phyloP scores from a whole-genome alignment of 2,797 vertebrate genomes.

The Hipposideros larvatus region DNA sequence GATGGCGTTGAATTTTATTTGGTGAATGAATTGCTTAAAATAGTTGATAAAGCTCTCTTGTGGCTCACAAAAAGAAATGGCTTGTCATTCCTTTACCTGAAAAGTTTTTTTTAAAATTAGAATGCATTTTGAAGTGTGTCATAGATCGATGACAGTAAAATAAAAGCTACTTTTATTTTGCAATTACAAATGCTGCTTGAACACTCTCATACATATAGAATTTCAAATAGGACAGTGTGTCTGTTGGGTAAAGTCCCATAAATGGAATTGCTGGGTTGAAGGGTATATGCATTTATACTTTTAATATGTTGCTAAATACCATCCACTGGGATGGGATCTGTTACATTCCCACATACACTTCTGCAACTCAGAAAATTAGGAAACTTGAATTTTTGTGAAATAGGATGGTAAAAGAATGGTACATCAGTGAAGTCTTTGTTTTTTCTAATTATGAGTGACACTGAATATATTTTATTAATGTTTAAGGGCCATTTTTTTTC shows the following conservation, averaged over 20 bases:
- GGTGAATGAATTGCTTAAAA: background rate
- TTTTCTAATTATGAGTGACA: background rate
- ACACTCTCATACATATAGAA: background rate
- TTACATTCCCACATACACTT: background rate
- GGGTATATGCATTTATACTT: background rate
- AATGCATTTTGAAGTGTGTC: background rate
- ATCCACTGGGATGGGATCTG: background rate
- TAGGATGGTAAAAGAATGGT: background rate
- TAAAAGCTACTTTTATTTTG: background rate
- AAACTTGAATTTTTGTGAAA: slow-evolving; percentile 12
- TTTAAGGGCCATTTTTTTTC: background rate
- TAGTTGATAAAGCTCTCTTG: background rate
- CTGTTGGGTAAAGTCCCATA: background rate
- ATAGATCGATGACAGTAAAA: background rate
- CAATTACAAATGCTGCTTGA: background rate
- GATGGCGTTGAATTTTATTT: slow-evolving; percentile 5
- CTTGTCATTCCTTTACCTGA: background rate
- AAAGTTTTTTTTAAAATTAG: background rate
- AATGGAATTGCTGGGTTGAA: background rate
- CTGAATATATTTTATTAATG: background rate
- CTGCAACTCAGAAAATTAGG: background rate
- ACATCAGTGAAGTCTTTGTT: background rate
- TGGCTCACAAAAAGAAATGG: background rate
- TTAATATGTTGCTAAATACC: background rate
- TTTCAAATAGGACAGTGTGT: background rate